Evolutionary conservation across 2,888 invertebrate species (phyloP), one percentile per base, ranked within the genome.

Genomic region (Tethea ocularis): DNA sequence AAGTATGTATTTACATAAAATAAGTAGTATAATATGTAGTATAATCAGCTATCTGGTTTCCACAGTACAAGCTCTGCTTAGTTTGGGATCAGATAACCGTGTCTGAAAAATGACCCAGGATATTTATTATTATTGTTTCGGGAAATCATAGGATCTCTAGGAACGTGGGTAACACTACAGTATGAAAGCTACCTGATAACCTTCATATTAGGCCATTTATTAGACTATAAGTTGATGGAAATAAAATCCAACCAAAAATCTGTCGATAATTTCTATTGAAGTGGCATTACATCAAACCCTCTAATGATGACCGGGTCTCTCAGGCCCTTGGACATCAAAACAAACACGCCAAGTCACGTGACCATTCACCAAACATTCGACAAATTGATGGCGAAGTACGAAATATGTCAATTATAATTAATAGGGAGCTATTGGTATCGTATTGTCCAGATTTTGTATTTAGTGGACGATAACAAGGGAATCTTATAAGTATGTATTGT

Each of bases 381-480:
- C 91, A 89, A 89, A 89, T 90, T 89, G 87, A 81, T 65, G 75
- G 64, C 72, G 77, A 80, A 82, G 85, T 85, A 85, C 82, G 88
- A 87, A 91, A 91, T 91, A 91, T 91, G 91, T 91, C 91, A 91
- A 91, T 91, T 91, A 91, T 91, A 89, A 91, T 91, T 89, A 90
- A 91, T 89, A 86, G 89, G 84, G 88, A 75, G 57, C n/a, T 20
- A 63, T 60, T 53, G 82, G 80, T 81, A 80, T 83, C 81, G 83
- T 79, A 86, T 86, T 84, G 84, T 86, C 77, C 74, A 71, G 71
- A 69, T 72, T 69, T 64, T 33, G 64, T 61, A 61, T 68, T 77
- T 77, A 80, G 77, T 77, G 36, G 36, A 80, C 76, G 70, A 62
- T 73, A 78, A 82, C 75, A 74, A 82, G 80, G 70, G 72, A 64